Conservation (phyloP, 1,140 invertebrate genomes). For the Batillaria attramentaria region DNA sequence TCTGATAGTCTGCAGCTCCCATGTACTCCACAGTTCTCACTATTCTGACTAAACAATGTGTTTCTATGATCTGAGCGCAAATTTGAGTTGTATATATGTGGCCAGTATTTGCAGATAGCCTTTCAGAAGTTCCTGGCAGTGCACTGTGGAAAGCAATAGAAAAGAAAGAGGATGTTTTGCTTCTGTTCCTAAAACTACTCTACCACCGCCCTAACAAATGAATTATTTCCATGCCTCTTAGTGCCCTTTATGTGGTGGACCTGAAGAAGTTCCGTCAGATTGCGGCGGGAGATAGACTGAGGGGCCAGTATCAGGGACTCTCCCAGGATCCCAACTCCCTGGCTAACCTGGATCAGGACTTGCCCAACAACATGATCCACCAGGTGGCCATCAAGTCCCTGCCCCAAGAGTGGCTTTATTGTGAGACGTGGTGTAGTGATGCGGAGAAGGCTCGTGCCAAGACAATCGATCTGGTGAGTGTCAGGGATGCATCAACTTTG, state of each 20-base stretch:
- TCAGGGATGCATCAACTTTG: too few relatives aligned
- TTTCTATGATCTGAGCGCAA: too few relatives aligned
- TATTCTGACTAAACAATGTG: too few relatives aligned
- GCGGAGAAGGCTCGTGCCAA: constrained; percentile 92
- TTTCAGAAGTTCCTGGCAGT: too few relatives aligned
- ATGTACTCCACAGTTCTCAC: too few relatives aligned
- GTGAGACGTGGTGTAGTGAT: constrained; percentile 99
- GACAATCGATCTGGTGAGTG: constrained; percentile 94
- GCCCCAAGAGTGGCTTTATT: constrained; percentile 99
- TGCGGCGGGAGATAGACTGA: constrained; percentile 95
- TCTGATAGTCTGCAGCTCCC: too few relatives aligned
- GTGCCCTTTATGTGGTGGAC: constrained; percentile 97
- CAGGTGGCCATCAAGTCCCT: constrained; percentile 98
- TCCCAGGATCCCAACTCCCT: constrained; percentile 98
- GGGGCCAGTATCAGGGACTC: constrained; percentile 78
- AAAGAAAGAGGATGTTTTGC: too few relatives aligned
- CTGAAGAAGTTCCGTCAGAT: constrained; percentile 96
- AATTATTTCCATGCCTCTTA: constrained; percentile 55
- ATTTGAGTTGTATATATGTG: too few relatives aligned
- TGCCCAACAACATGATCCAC: constrained; percentile 99
- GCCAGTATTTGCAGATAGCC: too few relatives aligned
- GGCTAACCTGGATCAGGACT: constrained; percentile 93
- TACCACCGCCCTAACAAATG: too few relatives aligned
- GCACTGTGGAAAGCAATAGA: too few relatives aligned
- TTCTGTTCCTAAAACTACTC: too few relatives aligned